phyloP scores from a whole-genome alignment of 2,888 invertebrate species.

The Synanthedon tipuliformis region DNA sequence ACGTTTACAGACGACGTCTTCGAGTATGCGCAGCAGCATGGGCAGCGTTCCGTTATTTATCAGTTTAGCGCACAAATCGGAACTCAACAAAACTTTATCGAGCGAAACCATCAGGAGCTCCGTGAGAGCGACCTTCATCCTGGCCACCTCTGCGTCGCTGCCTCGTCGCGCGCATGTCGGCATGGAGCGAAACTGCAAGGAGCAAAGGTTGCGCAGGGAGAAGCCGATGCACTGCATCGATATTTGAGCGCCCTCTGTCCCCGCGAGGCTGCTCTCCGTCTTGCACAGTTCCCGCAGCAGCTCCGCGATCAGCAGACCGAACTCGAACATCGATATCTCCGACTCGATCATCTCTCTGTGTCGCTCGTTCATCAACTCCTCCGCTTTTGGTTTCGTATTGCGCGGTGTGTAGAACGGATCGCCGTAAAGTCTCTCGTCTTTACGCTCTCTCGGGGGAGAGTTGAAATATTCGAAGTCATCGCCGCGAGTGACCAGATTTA shows the following conservation, averaged over 20 bases:
- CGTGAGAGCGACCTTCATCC: constrained; percentile 66
- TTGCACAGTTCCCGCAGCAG: constrained; percentile 65
- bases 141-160: constrained; percentile 44
- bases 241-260: constrained; percentile 65
- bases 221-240: constrained; percentile 73
- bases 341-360: constrained; percentile 63
- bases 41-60: constrained; percentile 73
- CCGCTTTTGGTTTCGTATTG: constrained; percentile 53
- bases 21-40: constrained; percentile 69
- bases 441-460: constrained; percentile 38
- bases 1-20: constrained; percentile 62
- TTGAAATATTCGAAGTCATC: constrained; percentile 75
- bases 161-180: constrained; percentile 30
- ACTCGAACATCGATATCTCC: constrained; percentile 66
- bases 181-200: constrained; percentile 69
- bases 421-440: constrained; percentile 39
- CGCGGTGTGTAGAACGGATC: constrained; percentile 40
- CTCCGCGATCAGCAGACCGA: constrained; percentile 68
- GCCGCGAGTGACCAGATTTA: constrained; percentile 67
- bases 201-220: constrained; percentile 70
- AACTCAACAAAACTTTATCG: constrained; percentile 63
- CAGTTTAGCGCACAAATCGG: constrained; percentile 67
- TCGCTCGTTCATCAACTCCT: constrained; percentile 65
- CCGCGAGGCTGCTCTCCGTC: constrained; percentile 60
- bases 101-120: constrained; percentile 69